Evolutionary conservation across 2,113 vertebrate species (phyloP).

Genomic region (Gorilla gorilla): DNA sequence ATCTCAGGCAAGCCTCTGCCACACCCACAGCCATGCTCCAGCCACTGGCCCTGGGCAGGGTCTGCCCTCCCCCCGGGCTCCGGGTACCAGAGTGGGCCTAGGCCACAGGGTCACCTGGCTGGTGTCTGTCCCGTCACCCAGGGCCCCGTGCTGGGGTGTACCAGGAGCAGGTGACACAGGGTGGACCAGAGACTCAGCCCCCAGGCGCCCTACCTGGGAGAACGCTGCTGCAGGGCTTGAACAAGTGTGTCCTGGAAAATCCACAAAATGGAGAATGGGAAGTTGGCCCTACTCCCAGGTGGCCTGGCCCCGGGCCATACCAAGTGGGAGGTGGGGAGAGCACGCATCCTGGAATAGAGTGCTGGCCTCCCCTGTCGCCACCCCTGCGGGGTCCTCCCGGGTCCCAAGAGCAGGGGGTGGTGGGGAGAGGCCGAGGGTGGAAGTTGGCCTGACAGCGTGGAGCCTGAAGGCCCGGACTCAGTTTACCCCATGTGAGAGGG

Average conservation of each 20-base stretch:
- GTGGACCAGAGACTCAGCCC: accelerated
- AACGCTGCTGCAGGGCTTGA: background rate
- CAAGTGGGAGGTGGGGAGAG: background rate
- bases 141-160: background rate
- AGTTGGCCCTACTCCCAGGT: slow-evolving; percentile 37
- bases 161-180: background rate
- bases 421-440: background rate
- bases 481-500: background rate
- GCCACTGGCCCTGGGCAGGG: too few species aligned
- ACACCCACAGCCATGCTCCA: background rate
- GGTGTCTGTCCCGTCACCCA: background rate
- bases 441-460: too few species aligned
- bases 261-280: slow-evolving; percentile 52
- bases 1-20: too few species aligned
- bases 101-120: background rate
- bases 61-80: background rate
- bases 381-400: accelerated
- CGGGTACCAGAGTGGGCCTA: too few species aligned
- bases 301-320: background rate
- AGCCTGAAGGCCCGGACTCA: background rate
- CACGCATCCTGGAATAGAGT: accelerated
- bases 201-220: too few species aligned
- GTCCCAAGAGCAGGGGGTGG: background rate
- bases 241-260: background rate
- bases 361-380: accelerated